Percentiles rank a stretch among this genome's conserved stretches.
These are phyloP conservation scores for Hermaeophaga mercurialis DNA, from an alignment of 2,888 invertebrate genomes.

Conservation along the genomic window DNA sequence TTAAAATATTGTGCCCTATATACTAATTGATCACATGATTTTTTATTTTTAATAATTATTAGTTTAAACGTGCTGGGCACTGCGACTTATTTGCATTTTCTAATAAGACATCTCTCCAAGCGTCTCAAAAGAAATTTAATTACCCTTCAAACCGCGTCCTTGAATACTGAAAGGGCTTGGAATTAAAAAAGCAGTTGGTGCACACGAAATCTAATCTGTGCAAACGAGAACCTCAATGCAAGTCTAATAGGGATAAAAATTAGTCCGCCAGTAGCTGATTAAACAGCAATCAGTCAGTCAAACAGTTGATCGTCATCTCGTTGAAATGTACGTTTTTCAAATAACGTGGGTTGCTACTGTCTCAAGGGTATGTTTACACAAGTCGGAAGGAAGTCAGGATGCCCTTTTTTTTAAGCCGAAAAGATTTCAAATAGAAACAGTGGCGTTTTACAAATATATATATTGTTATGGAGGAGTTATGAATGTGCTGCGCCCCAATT, in stretches of 20 bases:
- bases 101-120: background rate
- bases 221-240: slow-evolving; percentile 41
- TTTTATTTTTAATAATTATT: too few species aligned
- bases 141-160: background rate
- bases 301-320: slow-evolving; percentile 47
- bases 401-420: background rate
- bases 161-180: slow-evolving; percentile 26
- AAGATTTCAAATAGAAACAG: too few species aligned
- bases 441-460: too few species aligned
- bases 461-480: too few species aligned
- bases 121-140: background rate
- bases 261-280: slow-evolving; percentile 55
- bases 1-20: too few species aligned
- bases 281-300: slow-evolving; percentile 54
- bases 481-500: too few species aligned
- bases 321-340: slow-evolving; percentile 42
- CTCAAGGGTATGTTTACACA: slow-evolving; percentile 53
- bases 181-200: slow-evolving; percentile 27
- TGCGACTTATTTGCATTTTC: background rate
- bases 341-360: slow-evolving; percentile 50
- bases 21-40: too few species aligned
- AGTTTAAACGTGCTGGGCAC: too few species aligned
- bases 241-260: slow-evolving; percentile 56
- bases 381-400: slow-evolving; percentile 41
- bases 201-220: slow-evolving; percentile 49